Evolutionary conservation across 2,888 invertebrate species (phyloP).

Genomic region (Gymnocheta viridis): DNA sequence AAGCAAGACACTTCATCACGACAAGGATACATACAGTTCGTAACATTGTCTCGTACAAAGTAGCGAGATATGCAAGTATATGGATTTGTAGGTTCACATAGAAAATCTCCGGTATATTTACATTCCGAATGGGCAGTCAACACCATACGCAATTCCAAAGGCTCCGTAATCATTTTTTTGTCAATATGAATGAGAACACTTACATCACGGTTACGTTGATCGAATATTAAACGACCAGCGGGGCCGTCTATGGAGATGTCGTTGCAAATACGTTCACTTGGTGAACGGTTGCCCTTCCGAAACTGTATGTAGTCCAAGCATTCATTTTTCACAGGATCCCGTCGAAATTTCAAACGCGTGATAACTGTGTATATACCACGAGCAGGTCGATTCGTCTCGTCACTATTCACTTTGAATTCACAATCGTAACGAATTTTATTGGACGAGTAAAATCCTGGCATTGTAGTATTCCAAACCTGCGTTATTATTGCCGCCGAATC

Average conservation of each 20-base stretch:
- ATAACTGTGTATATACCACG: conserved; percentile 79
- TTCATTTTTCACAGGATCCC: conserved; percentile 74
- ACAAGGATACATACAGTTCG: conserved; percentile 80
- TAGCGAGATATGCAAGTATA: conserved; percentile 79
- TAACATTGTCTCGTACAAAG: conserved; percentile 80
- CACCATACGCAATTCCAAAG: conserved; percentile 79
- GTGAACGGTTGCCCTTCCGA: conserved; percentile 77
- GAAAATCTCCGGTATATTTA: conserved; percentile 76
- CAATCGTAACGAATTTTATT: conserved; percentile 79
- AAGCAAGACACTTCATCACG: conserved; percentile 79
- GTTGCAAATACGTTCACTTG: conserved; percentile 78
- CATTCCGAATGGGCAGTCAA: conserved; percentile 79
- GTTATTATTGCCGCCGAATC: conserved; percentile 79
- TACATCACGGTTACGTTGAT: conserved; percentile 78
- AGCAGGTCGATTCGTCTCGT: conserved; percentile 72
- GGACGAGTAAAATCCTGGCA: conserved; percentile 73
- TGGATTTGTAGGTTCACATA: conserved; percentile 77
- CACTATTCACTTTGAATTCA: conserved; percentile 76
- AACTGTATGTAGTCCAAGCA: conserved; percentile 80
- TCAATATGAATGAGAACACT: conserved; percentile 77
- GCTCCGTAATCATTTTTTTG: conserved; percentile 75
- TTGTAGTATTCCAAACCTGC: conserved; percentile 79
- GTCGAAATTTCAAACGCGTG: conserved; percentile 79
- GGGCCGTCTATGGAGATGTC: conserved; percentile 79
- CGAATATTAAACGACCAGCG: conserved; percentile 77